Percentiles rank a stretch among this genome's conserved stretches.
phyloP scores from a whole-genome alignment of 2,797 vertebrate species.

The Hyperoplus lanceolatus region DNA sequence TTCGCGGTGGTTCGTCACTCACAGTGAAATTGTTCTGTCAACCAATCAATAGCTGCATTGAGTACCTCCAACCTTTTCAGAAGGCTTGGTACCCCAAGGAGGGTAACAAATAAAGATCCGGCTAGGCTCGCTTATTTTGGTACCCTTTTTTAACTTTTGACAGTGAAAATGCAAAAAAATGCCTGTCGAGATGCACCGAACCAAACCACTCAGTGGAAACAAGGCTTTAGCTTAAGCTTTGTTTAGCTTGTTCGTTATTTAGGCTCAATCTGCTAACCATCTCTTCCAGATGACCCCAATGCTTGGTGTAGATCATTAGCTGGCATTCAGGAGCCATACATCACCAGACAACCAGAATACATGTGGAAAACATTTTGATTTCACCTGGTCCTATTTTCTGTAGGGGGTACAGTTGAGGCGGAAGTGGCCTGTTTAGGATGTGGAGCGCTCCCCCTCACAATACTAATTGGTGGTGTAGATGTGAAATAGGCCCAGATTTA shows the following conservation, averaged over 20 bases:
- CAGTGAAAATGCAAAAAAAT: too few relatives aligned
- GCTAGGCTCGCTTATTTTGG: too few relatives aligned
- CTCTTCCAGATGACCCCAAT: slow-evolving; percentile 36
- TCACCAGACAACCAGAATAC: slow-evolving; percentile 47
- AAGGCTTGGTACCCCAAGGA: too few relatives aligned
- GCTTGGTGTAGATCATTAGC: slow-evolving; percentile 60
- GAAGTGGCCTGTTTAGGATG: slow-evolving; percentile 46
- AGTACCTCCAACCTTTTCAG: too few relatives aligned
- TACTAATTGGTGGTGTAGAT: slow-evolving; percentile 53
- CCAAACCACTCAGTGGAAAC: too few relatives aligned
- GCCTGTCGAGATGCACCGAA: too few relatives aligned
- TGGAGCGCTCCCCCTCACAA: slow-evolving; percentile 22
- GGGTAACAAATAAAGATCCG: too few relatives aligned
- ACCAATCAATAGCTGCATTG: too few relatives aligned
- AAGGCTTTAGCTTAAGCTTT: slow-evolving; percentile 37
- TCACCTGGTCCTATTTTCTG: slow-evolving; percentile 42
- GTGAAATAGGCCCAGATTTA: slow-evolving; percentile 35
- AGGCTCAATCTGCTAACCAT: slow-evolving; percentile 51
- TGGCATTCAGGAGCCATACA: slow-evolving; percentile 48
- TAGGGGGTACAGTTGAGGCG: slow-evolving; percentile 40
- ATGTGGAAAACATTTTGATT: slow-evolving; percentile 72
- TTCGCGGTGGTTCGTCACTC: too few relatives aligned
- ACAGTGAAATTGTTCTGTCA: too few relatives aligned
- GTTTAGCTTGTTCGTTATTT: slow-evolving; percentile 46
- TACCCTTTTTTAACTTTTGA: too few relatives aligned